Conservation (phyloP, 2,113 vertebrate species). For the Cnemophilus loriae region DNA sequence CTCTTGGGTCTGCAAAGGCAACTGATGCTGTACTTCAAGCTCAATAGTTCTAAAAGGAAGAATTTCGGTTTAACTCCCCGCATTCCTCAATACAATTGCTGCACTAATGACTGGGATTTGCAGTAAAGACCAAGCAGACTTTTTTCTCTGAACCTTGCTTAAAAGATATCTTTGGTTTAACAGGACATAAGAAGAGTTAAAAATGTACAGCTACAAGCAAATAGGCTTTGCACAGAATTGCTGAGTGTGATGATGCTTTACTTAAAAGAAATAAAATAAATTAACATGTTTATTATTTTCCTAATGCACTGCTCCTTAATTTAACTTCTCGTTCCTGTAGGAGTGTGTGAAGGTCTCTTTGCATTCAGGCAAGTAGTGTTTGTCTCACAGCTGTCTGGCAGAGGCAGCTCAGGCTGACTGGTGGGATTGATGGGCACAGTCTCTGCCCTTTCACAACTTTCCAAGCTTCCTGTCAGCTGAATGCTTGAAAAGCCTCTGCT, state of each 20-base stretch:
- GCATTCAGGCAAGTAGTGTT: not conserved
- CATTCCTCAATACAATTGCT: not conserved
- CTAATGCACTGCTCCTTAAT: not conserved
- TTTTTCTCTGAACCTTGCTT: not conserved
- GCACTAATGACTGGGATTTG: not conserved
- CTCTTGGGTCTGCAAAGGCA: not conserved
- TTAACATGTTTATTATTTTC: not conserved
- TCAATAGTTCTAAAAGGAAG: not conserved
- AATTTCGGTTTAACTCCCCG: not conserved
- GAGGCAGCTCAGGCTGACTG: not conserved
- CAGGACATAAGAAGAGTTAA: not conserved
- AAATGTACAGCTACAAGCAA: not conserved
- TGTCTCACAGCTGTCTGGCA: not conserved
- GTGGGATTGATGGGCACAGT: not conserved
- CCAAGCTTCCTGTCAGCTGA: not conserved
- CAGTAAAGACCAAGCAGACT: not conserved
- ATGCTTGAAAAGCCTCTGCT: not conserved
- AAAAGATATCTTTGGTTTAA: not conserved
- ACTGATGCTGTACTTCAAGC: not conserved
- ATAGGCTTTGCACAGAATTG: not conserved
- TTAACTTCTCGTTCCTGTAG: not conserved
- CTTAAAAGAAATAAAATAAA: not conserved
- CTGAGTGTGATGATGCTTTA: not conserved
- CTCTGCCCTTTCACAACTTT: not conserved
- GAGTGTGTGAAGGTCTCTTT: not conserved